Percentiles rank a stretch among this genome's conserved stretches.
Conservation (phyloP, 2,888 invertebrate genomes). For the Nomada fucata region DNA sequence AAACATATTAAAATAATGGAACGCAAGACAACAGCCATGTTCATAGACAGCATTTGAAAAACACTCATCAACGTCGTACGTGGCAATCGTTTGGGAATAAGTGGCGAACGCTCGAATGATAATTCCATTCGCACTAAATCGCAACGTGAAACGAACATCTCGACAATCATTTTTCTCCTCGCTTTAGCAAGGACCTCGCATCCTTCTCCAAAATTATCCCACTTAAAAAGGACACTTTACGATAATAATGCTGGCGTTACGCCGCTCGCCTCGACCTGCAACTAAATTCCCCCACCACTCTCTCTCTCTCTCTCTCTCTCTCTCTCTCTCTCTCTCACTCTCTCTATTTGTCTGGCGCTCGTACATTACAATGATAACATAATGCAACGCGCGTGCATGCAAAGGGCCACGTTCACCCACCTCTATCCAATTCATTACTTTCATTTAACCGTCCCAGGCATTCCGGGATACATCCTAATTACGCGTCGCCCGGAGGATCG, state of each 20-base stretch:
- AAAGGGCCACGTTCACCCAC: slow-evolving; percentile 27
- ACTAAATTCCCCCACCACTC: not conserved
- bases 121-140: not conserved
- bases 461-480: slow-evolving; percentile 38
- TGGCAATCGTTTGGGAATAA: not conserved
- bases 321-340: not conserved
- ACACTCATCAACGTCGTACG: not conserved
- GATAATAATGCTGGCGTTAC: slow-evolving; percentile 39
- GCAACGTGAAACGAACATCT: not conserved
- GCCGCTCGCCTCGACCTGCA: not conserved
- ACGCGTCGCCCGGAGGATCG: not conserved
- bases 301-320: too few relatives aligned
- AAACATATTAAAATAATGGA: not conserved
- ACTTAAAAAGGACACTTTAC: slow-evolving; percentile 20
- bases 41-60: not conserved
- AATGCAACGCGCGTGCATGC: slow-evolving; percentile 12
- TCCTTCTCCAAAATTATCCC: slow-evolving; percentile 18
- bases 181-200: too few relatives aligned
- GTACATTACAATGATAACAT: slow-evolving; percentile 35
- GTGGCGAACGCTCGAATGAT: too few relatives aligned
- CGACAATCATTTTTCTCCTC: not conserved
- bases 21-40: not conserved
- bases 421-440: not conserved
- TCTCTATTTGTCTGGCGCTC: not conserved
- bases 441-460: slow-evolving; percentile 2